Conservation (phyloP, 2,888 invertebrate species). For the Ischnura elegans region DNA sequence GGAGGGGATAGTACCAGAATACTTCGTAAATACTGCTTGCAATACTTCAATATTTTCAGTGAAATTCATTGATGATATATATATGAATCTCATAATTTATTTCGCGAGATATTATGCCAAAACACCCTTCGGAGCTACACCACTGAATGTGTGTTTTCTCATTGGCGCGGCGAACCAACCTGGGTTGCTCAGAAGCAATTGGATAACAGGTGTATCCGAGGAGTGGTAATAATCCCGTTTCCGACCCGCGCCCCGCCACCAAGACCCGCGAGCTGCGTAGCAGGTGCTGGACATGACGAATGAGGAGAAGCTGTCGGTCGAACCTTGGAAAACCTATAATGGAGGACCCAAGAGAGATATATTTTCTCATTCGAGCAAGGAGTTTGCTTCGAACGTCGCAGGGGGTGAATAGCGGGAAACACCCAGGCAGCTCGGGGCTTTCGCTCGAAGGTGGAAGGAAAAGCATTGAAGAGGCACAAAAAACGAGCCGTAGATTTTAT, state of each 20-base stretch:
- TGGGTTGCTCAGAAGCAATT: neutral
- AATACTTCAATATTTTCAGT: no score
- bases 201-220: slow-evolving; percentile 6
- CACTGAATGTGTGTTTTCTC: neutral
- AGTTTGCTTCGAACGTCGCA: neutral
- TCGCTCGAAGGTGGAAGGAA: neutral
- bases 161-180: neutral
- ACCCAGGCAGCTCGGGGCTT: neutral
- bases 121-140: neutral
- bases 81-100: no score
- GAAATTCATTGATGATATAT: no score
- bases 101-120: no score
- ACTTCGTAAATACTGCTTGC: no score
- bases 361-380: slow-evolving; percentile 38
- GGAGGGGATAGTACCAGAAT: no score
- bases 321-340: slow-evolving; percentile 12
- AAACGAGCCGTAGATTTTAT: neutral
- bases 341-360: slow-evolving; percentile 1
- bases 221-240: slow-evolving; percentile 5
- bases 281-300: slow-evolving; percentile 47
- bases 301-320: neutral
- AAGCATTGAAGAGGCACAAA: neutral
- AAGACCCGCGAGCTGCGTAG: neutral
- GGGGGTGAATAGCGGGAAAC: slow-evolving; percentile 15
- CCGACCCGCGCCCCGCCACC: neutral